These are phyloP conservation scores for Cololabis saira DNA, from an alignment of 2,113 vertebrate species.

Conservation along the genomic window DNA sequence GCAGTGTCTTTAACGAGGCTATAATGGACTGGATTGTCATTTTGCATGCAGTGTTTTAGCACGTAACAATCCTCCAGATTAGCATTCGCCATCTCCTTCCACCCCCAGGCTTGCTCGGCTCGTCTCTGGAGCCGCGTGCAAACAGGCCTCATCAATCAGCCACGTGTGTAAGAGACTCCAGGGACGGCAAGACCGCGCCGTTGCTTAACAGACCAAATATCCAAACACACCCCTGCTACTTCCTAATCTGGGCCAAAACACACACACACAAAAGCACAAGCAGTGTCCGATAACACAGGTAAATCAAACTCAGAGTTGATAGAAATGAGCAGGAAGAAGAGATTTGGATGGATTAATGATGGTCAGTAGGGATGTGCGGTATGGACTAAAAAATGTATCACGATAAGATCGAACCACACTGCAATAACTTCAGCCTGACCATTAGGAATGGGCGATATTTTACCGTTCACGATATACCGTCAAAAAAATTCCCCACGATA, in stretches of 20 bases:
- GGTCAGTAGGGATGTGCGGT: too few relatives aligned
- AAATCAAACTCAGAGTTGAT: slow-evolving; percentile 9
- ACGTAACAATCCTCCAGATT: slow-evolving; percentile 20
- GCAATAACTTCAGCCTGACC: too few relatives aligned
- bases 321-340: slow-evolving; percentile 17
- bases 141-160: slow-evolving; percentile 73
- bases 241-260: slow-evolving; percentile 21
- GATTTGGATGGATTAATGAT: not conserved
- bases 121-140: slow-evolving; percentile 41
- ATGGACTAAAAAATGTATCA: too few relatives aligned
- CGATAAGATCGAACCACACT: too few relatives aligned
- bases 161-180: slow-evolving; percentile 53
- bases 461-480: too few relatives aligned
- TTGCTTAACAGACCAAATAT: slow-evolving; percentile 69
- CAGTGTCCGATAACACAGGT: slow-evolving; percentile 3
- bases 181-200: slow-evolving; percentile 54
- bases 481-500: too few relatives aligned
- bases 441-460: too few relatives aligned
- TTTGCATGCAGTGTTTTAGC: slow-evolving; percentile 5
- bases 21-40: slow-evolving; percentile 20
- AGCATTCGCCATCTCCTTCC: slow-evolving; percentile 28
- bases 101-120: slow-evolving; percentile 18
- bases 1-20: too few relatives aligned
- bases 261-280: slow-evolving; percentile 21
- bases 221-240: slow-evolving; percentile 49